Percentiles rank a stretch among this genome's conserved stretches.
These are phyloP conservation scores for Cloeon dipterum DNA, from an alignment of 2,888 invertebrate species.

Conservation along the genomic window DNA sequence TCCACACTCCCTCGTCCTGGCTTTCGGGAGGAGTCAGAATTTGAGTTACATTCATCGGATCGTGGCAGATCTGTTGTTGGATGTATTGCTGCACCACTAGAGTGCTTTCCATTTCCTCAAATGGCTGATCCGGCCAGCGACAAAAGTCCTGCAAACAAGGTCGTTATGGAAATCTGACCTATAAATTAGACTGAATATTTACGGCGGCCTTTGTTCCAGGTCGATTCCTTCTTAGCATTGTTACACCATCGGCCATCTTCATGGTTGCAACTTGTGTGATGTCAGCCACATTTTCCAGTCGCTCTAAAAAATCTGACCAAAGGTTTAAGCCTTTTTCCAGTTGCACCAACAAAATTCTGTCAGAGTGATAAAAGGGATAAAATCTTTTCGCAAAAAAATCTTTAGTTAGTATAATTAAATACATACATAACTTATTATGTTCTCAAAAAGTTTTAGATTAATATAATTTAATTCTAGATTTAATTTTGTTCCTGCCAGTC, in stretches of 20 bases:
- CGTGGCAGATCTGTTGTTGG: slow-evolving; percentile 85
- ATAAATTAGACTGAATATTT: slow-evolving; percentile 11
- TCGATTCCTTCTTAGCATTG: slow-evolving; percentile 67
- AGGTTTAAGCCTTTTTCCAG: no score
- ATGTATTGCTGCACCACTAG: slow-evolving; percentile 97
- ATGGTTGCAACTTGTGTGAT: no score
- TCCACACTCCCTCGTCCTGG: slow-evolving; percentile 99
- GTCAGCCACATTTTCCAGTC: no score
- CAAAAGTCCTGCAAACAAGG: slow-evolving; percentile 58
- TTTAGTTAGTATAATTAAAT: no score
- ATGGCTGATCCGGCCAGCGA: slow-evolving; percentile 92
- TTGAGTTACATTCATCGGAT: slow-evolving; percentile 79
- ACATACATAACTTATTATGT: no score
- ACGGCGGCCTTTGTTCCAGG: slow-evolving; percentile 82
- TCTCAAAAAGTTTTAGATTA: no score
- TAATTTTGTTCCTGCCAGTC: no score
- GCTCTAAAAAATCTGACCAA: no score
- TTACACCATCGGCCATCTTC: slow-evolving; percentile 68
- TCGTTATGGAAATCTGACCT: neutral
- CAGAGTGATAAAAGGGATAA: no score
- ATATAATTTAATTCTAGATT: no score
- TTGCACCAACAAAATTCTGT: no score
- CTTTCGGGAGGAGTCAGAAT: slow-evolving; percentile 92
- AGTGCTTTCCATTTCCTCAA: slow-evolving; percentile 99
- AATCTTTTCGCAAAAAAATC: no score